A percentile compares a stretch with the other conserved stretches of the same genome.
These are phyloP conservation scores for Dryomyza anilis DNA, from an alignment of 2,888 invertebrate genomes.

Conservation along the genomic window DNA sequence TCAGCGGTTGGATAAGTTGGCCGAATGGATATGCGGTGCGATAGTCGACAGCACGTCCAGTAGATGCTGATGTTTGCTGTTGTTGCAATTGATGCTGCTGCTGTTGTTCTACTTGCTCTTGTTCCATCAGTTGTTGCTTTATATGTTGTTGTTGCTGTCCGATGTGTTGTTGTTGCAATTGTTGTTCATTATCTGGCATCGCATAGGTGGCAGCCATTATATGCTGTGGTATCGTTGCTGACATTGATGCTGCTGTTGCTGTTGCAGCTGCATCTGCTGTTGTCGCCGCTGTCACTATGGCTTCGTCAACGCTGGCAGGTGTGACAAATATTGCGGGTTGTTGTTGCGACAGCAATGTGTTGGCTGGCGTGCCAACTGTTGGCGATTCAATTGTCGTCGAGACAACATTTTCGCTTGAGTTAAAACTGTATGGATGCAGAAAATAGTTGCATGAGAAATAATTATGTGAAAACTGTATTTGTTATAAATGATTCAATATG, in stretches of 20 bases:
- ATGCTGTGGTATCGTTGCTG: no score
- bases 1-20: conserved; percentile 51
- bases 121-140: background rate
- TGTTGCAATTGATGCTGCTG: conserved; percentile 27
- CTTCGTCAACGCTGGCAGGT: conserved; percentile 10
- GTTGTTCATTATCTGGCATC: conserved; percentile 9
- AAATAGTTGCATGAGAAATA: background rate
- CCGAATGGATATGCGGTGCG: conserved; percentile 55
- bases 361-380: background rate
- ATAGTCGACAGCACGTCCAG: conserved; percentile 57
- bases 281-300: background rate
- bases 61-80: conserved; percentile 41
- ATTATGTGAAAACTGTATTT: background rate
- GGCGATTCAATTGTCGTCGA: conserved; percentile 35
- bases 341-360: background rate
- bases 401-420: conserved; percentile 51
- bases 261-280: background rate
- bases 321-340: conserved; percentile 12
- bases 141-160: background rate
- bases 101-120: conserved; percentile 23
- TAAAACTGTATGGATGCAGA: conserved; percentile 45
- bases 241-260: background rate
- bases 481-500: no score
- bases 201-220: background rate
- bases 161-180: conserved; percentile 17